These are phyloP conservation scores for Vireo altiloquus DNA, from an alignment of 2,113 vertebrate species.

Conservation along the genomic window DNA sequence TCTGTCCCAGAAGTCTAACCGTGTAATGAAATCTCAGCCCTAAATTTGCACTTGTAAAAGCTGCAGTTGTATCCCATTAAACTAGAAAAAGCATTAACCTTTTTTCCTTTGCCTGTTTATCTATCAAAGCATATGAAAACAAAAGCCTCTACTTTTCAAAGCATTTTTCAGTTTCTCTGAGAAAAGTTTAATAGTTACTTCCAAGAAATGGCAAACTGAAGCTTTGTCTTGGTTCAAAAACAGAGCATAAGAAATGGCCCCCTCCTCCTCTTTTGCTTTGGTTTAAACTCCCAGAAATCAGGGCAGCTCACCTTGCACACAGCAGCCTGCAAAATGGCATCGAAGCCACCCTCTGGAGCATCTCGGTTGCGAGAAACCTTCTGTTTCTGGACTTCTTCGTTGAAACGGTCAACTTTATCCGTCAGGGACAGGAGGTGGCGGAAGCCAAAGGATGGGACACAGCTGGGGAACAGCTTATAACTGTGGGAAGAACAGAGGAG, in stretches of 20 bases:
- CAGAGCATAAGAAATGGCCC: background rate
- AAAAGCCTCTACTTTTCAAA: background rate
- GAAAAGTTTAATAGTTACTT: background rate
- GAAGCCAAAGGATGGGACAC: conserved; percentile 94
- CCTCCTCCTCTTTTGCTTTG: background rate
- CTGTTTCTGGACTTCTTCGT: conserved; percentile 93
- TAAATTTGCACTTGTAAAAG: background rate
- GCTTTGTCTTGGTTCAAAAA: background rate
- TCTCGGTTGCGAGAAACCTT: conserved; percentile 94
- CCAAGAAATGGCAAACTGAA: background rate
- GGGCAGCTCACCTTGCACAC: conserved; percentile 88
- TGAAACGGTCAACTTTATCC: conserved; percentile 92
- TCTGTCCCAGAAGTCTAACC: background rate
- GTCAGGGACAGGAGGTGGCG: conserved; percentile 93
- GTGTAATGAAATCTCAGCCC: background rate
- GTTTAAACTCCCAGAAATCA: background rate
- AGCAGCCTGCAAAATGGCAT: conserved; percentile 92
- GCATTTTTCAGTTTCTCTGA: background rate
- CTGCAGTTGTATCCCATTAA: background rate
- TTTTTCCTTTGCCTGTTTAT: background rate
- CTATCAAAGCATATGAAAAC: background rate
- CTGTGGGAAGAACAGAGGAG: conserved; percentile 63
- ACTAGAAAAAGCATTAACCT: background rate
- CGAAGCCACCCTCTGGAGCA: conserved; percentile 92
- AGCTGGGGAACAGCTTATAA: conserved; percentile 91